Evolutionary conservation across 1,140 invertebrate species (phyloP).

Genomic region (Cryptotermes secundus): DNA sequence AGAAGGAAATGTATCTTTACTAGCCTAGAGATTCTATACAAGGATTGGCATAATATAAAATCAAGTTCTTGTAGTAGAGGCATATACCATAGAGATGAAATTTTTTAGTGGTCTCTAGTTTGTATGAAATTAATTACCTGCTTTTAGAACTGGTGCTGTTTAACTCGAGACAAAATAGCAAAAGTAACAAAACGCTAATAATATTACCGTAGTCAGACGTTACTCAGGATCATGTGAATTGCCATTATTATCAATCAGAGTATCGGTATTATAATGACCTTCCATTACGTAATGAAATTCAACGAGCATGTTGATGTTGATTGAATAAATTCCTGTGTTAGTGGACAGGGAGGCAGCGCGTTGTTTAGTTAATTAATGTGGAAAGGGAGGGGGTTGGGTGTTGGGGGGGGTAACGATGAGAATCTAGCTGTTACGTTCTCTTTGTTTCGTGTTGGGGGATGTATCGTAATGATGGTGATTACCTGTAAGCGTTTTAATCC

Average conservation of each 20-base stretch:
- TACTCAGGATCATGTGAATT: neutral
- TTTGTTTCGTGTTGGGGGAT: neutral
- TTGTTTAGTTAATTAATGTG: neutral
- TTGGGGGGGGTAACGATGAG: too few relatives aligned
- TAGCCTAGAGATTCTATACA: too few relatives aligned
- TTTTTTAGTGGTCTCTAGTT: too few relatives aligned
- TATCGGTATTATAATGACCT: neutral
- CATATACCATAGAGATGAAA: too few relatives aligned
- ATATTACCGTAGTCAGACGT: neutral
- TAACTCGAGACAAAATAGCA: neutral
- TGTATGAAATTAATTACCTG: too few relatives aligned
- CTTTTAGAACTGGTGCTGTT: too few relatives aligned
- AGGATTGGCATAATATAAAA: too few relatives aligned
- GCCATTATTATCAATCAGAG: constrained; percentile 3
- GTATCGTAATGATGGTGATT: neutral
- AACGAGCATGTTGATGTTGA: neutral
- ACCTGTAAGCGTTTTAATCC: neutral
- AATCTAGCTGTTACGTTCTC: neutral
- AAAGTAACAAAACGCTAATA: neutral
- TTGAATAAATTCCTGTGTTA: constrained; percentile 6
- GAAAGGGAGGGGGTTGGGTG: too few relatives aligned
- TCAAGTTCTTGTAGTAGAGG: too few relatives aligned
- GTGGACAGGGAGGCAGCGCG: neutral
- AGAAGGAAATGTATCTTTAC: too few relatives aligned
- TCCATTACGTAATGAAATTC: neutral